These are phyloP conservation scores for Chalcosyrphus nemorum DNA, from an alignment of 2,888 invertebrate species.

Conservation along the genomic window DNA sequence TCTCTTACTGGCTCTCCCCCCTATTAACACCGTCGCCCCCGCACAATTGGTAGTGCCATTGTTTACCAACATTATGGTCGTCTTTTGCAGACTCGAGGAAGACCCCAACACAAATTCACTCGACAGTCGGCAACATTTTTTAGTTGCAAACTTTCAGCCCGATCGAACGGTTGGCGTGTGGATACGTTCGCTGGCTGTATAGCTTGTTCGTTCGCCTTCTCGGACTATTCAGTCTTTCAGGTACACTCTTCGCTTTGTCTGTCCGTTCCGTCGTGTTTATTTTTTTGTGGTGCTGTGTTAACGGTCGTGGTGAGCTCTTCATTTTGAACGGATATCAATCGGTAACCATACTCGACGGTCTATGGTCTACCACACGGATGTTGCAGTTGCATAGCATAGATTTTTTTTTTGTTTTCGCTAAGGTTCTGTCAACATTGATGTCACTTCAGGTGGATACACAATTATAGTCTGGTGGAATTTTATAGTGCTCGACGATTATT, in stretches of 20 bases:
- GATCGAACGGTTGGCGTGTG: slow-evolving; percentile 62
- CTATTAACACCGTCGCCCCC: background rate
- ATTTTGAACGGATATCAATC: slow-evolving; percentile 17
- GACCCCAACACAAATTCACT: slow-evolving; percentile 27
- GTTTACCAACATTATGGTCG: slow-evolving; percentile 18
- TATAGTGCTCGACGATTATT: slow-evolving; percentile 25
- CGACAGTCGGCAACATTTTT: slow-evolving; percentile 48
- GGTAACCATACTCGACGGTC: background rate
- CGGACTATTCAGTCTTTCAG: slow-evolving; percentile 4
- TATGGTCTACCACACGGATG: background rate
- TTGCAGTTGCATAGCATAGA: background rate
- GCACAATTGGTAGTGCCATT: background rate
- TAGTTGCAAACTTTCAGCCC: slow-evolving; percentile 68
- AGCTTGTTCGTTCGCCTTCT: slow-evolving; percentile 40
- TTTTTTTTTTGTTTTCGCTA: background rate
- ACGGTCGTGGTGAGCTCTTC: slow-evolving; percentile 6
- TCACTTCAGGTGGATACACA: background rate
- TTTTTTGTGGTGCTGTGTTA: background rate
- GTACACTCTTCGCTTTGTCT: background rate
- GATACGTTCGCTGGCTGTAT: slow-evolving; percentile 59
- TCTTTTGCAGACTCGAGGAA: slow-evolving; percentile 4
- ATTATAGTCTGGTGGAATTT: background rate
- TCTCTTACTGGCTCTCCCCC: background rate
- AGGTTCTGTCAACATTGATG: slow-evolving; percentile 14
- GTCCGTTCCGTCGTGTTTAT: background rate